Evolutionary conservation across 2,888 invertebrate species (phyloP).

Genomic region (Perizoma affinitatum): DNA sequence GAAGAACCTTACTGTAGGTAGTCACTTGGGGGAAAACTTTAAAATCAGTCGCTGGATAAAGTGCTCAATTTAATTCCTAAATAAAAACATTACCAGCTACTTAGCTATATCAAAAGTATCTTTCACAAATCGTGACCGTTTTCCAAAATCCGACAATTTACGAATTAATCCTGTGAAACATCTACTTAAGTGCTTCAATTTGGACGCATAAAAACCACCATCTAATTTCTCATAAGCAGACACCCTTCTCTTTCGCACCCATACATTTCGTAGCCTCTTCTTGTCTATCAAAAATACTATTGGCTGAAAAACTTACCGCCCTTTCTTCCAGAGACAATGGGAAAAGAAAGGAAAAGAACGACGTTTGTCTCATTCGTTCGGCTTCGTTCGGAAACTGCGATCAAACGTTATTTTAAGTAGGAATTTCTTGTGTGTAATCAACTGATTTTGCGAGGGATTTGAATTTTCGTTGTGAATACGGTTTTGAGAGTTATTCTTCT

Average conservation of each 20-base stretch:
- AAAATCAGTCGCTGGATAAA: neutral
- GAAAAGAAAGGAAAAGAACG: conserved; percentile 32
- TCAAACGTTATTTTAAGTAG: conserved; percentile 60
- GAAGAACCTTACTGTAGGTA: no score
- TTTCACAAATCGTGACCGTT: conserved; percentile 15
- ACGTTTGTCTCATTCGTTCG: conserved; percentile 34
- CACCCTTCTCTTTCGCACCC: conserved; percentile 28
- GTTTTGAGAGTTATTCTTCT: conserved; percentile 4
- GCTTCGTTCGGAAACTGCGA: conserved; percentile 44
- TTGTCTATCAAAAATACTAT: conserved; percentile 35
- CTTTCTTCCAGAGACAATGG: conserved; percentile 43
- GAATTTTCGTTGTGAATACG: conserved; percentile 26
- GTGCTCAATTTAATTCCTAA: conserved; percentile 7
- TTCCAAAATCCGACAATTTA: conserved; percentile 28
- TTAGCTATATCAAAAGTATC: conserved; percentile 21
- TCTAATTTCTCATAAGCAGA: conserved; percentile 35
- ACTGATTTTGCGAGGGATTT: conserved; percentile 36
- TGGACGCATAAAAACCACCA: conserved; percentile 36
- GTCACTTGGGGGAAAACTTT: neutral
- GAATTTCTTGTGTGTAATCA: conserved; percentile 40
- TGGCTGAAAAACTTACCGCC: conserved; percentile 44
- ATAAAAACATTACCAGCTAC: conserved; percentile 25
- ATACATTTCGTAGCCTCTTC: conserved; percentile 18
- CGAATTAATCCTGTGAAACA: conserved; percentile 36
- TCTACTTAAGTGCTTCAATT: conserved; percentile 37